Evolutionary conservation across 2,888 invertebrate genomes (phyloP).

Genomic region (Cotesia congregata): DNA sequence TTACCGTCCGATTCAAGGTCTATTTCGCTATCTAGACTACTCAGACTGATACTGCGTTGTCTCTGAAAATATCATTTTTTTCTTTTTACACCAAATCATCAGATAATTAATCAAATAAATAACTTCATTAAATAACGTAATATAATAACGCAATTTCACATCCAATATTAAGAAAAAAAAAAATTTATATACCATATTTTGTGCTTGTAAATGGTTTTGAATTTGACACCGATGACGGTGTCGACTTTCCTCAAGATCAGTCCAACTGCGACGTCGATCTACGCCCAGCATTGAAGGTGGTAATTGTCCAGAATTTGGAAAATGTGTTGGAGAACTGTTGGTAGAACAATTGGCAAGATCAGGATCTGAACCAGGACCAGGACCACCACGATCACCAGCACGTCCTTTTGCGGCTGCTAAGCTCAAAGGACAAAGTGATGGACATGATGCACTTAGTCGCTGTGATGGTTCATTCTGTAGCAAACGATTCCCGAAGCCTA

Average conservation of each 20-base stretch:
- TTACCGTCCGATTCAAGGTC: conserved; percentile 74
- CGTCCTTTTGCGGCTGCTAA: conserved; percentile 57
- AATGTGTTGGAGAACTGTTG: conserved; percentile 72
- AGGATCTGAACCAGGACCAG: conserved; percentile 72
- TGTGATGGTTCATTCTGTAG: conserved; percentile 67
- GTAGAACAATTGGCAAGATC: conserved; percentile 71
- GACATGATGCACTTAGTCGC: conserved; percentile 82
- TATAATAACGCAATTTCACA: not conserved
- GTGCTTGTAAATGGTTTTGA: conserved; percentile 66
- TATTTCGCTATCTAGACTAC: conserved; percentile 89
- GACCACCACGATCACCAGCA: conserved; percentile 63
- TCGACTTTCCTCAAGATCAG: conserved; percentile 81
- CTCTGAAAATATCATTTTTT: conserved; percentile 54
- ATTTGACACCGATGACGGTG: conserved; percentile 62
- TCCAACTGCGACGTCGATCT: conserved; percentile 85
- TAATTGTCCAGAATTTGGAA: conserved; percentile 68
- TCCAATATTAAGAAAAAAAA: not conserved
- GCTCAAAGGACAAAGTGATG: conserved; percentile 72
- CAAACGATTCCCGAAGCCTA: conserved; percentile 59
- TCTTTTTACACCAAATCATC: not conserved
- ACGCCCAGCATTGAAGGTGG: conserved; percentile 72
- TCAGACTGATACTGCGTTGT: conserved; percentile 77
- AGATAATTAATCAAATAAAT: not conserved
- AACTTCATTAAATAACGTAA: not conserved
- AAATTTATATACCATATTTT: conserved; percentile 64